A percentile compares a stretch with the other conserved stretches of the same genome.
phyloP scores from a whole-genome alignment of 2,888 invertebrate genomes.

The Ophion ellenae region DNA sequence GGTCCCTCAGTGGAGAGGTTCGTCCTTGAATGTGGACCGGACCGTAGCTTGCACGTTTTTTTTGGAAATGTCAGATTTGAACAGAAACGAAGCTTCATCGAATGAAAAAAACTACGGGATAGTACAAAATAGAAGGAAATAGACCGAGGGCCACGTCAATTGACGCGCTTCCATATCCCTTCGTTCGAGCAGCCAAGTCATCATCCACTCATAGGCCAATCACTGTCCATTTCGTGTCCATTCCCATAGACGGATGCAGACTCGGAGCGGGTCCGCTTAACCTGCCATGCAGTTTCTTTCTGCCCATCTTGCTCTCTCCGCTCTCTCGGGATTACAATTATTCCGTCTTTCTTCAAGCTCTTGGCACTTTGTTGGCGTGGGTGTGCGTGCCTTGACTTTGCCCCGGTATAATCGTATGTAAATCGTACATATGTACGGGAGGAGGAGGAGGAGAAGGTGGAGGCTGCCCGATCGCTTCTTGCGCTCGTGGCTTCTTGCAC shows the following conservation, averaged over 20 bases:
- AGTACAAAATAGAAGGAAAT: neutral
- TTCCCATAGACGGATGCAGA: conserved; percentile 33
- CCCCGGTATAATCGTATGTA: conserved; percentile 82
- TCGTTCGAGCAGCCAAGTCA: neutral
- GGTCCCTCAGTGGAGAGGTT: neutral
- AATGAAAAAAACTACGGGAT: neutral
- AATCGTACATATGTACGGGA: conserved; percentile 79
- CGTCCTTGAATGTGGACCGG: neutral
- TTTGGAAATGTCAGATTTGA: neutral
- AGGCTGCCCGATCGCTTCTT: conserved; percentile 42
- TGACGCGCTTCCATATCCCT: conserved; percentile 44
- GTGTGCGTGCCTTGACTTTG: conserved; percentile 81
- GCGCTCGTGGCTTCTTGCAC: conserved; percentile 45
- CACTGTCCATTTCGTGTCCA: conserved; percentile 47
- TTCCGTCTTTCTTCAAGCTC: conserved; percentile 53
- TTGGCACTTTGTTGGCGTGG: conserved; percentile 77
- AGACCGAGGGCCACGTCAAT: conserved; percentile 15
- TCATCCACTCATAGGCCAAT: conserved; percentile 49
- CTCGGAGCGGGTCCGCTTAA: conserved; percentile 35
- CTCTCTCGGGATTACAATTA: conserved; percentile 31
- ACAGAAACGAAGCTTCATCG: neutral
- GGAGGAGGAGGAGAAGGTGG: conserved; percentile 64
- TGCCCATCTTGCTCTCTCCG: conserved; percentile 44
- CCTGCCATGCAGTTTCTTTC: conserved; percentile 35
- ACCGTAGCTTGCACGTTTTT: neutral